These are phyloP conservation scores for Ammodytes dubius DNA, from an alignment of 2,113 vertebrate species.

Conservation along the genomic window DNA sequence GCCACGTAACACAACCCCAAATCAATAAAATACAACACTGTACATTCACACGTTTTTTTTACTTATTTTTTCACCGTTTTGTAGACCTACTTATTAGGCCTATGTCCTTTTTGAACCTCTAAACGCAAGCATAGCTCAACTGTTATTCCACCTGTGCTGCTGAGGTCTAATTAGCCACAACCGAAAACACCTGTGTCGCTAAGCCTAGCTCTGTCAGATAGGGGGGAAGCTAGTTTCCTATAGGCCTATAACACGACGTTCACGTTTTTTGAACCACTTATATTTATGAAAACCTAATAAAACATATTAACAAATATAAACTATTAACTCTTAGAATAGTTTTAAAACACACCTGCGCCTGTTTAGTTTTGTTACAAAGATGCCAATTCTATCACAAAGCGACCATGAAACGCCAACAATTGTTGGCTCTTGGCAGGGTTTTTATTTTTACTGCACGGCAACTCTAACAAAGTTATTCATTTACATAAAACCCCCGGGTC, in stretches of 20 bases:
- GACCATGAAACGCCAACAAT: no score
- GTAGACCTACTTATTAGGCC: neutral
- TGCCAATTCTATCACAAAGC: no score
- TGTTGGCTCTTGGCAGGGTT: no score
- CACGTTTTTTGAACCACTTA: neutral
- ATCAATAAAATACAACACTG: neutral
- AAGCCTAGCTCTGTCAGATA: no score
- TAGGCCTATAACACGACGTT: neutral
- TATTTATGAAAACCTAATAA: neutral
- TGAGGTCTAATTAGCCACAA: slow-evolving; percentile 1
- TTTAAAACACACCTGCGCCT: no score
- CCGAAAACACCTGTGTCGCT: neutral
- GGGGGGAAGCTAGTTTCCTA: neutral
- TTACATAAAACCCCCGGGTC: neutral
- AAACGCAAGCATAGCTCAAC: neutral
- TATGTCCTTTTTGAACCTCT: neutral
- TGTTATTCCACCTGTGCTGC: neutral
- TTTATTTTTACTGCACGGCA: no score
- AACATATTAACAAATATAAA: no score
- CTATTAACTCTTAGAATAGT: neutral
- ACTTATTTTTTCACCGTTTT: neutral
- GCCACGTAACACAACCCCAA: neutral
- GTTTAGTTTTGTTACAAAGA: no score
- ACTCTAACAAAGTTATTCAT: no score
- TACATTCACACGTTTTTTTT: neutral